Conservation (phyloP, 2,888 invertebrate genomes). For the Cheilosia urbana region DNA sequence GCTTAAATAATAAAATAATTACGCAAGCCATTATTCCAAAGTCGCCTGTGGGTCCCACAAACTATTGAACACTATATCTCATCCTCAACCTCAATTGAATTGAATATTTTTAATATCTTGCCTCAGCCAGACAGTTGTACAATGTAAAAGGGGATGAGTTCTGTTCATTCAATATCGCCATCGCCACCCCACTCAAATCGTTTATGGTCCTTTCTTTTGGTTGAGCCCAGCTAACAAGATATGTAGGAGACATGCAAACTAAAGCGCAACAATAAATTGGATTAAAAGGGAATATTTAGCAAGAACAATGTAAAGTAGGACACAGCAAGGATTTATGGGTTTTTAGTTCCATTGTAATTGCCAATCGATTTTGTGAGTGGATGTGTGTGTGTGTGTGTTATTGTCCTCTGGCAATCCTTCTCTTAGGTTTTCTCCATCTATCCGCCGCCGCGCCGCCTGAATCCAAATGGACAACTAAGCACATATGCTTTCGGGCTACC, state of each 20-base stretch:
- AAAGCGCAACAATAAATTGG: slow-evolving; percentile 76
- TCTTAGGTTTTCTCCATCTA: slow-evolving; percentile 40
- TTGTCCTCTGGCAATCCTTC: slow-evolving; percentile 73
- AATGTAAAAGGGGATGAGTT: slow-evolving; percentile 48
- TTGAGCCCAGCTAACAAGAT: slow-evolving; percentile 59
- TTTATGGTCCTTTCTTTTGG: slow-evolving; percentile 44
- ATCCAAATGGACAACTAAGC: slow-evolving; percentile 69
- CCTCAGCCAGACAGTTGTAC: slow-evolving; percentile 28
- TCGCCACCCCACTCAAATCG: slow-evolving; percentile 14
- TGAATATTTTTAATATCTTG: slow-evolving; percentile 50
- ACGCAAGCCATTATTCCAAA: slow-evolving; percentile 37
- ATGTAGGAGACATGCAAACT: slow-evolving; percentile 74
- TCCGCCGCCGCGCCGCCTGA: slow-evolving; percentile 2
- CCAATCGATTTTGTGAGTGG: slow-evolving; percentile 77
- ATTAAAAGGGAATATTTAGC: slow-evolving; percentile 77
- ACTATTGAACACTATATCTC: slow-evolving; percentile 24
- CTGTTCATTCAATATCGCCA: slow-evolving; percentile 33
- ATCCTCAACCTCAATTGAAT: slow-evolving; percentile 34
- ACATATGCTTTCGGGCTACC: slow-evolving; percentile 64
- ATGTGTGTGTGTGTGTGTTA: slow-evolving; percentile 76
- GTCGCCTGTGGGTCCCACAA: slow-evolving; percentile 26
- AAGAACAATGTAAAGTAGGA: slow-evolving; percentile 76
- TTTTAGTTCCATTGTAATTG: slow-evolving; percentile 78
- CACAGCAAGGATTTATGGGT: slow-evolving; percentile 77
- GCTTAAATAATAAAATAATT: slow-evolving; percentile 49